Percentiles rank a stretch among this genome's conserved stretches.
These are phyloP conservation scores for Brachynemurus nebulosus DNA, from an alignment of 2,888 invertebrate genomes.

Conservation along the genomic window DNA sequence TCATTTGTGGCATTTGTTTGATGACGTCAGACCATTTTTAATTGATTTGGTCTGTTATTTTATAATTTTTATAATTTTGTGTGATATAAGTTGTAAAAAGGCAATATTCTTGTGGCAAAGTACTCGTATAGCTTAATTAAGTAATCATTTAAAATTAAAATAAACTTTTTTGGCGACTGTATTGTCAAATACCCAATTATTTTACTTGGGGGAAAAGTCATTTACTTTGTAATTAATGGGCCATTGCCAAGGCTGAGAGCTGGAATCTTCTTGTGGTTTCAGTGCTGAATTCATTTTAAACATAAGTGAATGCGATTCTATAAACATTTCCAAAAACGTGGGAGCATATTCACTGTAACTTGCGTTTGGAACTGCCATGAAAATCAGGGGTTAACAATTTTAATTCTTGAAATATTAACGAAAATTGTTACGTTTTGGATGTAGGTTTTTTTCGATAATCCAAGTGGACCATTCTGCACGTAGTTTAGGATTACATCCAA, in stretches of 20 bases:
- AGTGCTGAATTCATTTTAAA: slow-evolving; percentile 90
- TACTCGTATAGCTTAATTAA: too few species aligned
- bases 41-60: too few species aligned
- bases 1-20: too few species aligned
- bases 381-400: too few species aligned
- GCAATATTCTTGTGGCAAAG: too few species aligned
- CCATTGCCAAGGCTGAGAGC: slow-evolving; percentile 97
- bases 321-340: slow-evolving; percentile 70
- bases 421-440: slow-evolving; percentile 51
- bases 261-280: slow-evolving; percentile 92
- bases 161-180: too few species aligned
- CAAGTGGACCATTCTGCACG: slow-evolving; percentile 75
- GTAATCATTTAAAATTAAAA: too few species aligned
- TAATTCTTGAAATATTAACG: too few species aligned
- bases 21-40: too few species aligned
- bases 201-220: slow-evolving; percentile 9
- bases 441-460: slow-evolving; percentile 91
- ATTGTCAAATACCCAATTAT: background rate
- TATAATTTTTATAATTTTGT: too few species aligned
- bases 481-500: slow-evolving; percentile 83
- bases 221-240: slow-evolving; percentile 83
- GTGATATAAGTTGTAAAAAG: too few species aligned
- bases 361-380: slow-evolving; percentile 67
- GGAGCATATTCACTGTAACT: slow-evolving; percentile 88
- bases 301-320: slow-evolving; percentile 96